Evolutionary conservation across 2,888 invertebrate species (phyloP).

Genomic region (Listrodromus nycthemerus): DNA sequence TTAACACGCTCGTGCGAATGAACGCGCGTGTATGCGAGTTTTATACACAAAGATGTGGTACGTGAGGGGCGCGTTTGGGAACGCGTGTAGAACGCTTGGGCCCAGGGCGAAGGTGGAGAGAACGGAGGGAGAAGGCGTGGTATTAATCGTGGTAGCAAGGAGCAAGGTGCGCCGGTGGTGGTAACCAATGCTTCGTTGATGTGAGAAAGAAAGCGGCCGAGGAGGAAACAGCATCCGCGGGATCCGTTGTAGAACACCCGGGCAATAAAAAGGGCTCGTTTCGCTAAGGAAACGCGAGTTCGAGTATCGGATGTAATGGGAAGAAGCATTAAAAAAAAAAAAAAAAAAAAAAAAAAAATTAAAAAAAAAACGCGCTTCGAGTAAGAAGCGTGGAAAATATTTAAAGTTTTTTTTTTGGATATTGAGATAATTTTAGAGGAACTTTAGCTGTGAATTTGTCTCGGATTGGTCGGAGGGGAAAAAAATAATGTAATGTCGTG

Average conservation of each 20-base stretch:
- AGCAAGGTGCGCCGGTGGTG: slow-evolving; percentile 1
- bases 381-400: no score
- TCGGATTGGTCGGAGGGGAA: not conserved
- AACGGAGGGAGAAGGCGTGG: slow-evolving; percentile 8
- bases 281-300: no score
- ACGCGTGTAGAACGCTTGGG: slow-evolving; percentile 40
- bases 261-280: slow-evolving; percentile 81
- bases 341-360: no score
- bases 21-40: slow-evolving; percentile 29
- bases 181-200: slow-evolving; percentile 69
- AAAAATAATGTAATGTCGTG: no score
- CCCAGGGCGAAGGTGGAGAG: slow-evolving; percentile 41
- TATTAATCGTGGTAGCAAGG: slow-evolving; percentile 11
- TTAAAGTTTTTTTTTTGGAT: no score
- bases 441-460: not conserved
- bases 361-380: no score
- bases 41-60: slow-evolving; percentile 19
- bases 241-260: slow-evolving; percentile 59
- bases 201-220: slow-evolving; percentile 81
- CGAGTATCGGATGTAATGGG: no score
- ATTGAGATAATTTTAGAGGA: not conserved
- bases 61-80: slow-evolving; percentile 16
- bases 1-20: slow-evolving; percentile 42
- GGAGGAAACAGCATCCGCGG: slow-evolving; percentile 76
- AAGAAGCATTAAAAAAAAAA: no score